Percentiles rank a stretch among this genome's conserved stretches.
Evolutionary conservation across 2,113 vertebrate genomes (phyloP).

Genomic region (Neopipo cinnamomea): DNA sequence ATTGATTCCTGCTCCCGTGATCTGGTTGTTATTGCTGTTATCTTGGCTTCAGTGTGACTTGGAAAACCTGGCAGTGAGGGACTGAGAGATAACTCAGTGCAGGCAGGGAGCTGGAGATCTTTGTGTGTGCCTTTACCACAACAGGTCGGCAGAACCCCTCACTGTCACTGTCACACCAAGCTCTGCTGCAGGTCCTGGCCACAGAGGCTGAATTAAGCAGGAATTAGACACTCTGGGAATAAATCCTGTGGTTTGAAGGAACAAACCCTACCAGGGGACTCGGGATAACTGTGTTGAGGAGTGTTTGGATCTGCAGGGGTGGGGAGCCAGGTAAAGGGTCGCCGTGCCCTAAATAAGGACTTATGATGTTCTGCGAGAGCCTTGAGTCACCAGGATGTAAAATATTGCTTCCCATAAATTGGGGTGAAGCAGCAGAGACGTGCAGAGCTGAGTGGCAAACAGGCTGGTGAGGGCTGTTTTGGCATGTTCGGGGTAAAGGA

Average conservation of each 20-base stretch:
- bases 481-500: neutral
- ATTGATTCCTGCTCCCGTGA: neutral
- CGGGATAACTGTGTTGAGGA: no score
- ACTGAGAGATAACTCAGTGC: neutral
- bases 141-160: neutral
- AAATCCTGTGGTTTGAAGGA: neutral
- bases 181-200: neutral
- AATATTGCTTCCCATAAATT: neutral
- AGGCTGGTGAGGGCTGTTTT: neutral
- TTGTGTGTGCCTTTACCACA: fast-evolving
- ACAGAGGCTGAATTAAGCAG: neutral
- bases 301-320: neutral
- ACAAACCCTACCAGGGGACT: neutral
- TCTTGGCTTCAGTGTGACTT: neutral
- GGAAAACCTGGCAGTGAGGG: neutral
- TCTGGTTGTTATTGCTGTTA: fast-evolving
- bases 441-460: neutral
- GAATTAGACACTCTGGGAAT: neutral
- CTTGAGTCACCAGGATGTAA: neutral
- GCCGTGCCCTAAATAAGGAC: neutral
- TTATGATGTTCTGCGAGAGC: neutral
- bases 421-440: neutral
- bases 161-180: neutral
- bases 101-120: neutral
- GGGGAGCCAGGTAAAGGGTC: neutral